phyloP scores from a whole-genome alignment of 1,140 invertebrate species.

The Drosophila biarmipes region DNA sequence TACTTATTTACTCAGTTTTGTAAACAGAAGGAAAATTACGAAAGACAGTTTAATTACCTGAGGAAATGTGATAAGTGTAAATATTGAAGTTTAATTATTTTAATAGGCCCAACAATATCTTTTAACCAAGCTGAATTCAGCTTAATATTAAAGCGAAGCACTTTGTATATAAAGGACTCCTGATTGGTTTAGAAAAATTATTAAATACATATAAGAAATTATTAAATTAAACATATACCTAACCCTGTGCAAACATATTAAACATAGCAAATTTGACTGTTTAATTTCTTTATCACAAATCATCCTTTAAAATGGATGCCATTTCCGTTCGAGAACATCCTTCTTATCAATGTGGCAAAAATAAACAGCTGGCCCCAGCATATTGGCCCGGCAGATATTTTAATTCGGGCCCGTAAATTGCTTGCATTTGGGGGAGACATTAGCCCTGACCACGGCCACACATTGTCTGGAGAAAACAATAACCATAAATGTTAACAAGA shows the following conservation, averaged over 20 bases:
- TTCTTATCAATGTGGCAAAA: conserved; percentile 21
- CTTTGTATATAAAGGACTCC: not conserved
- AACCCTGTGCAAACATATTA: not conserved
- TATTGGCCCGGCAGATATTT: conserved; percentile 16
- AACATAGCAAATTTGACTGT: not conserved
- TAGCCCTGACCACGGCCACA: conserved; percentile 50
- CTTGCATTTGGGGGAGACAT: conserved; percentile 53
- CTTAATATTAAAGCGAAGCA: not conserved
- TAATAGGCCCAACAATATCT: not conserved
- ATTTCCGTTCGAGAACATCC: not conserved
- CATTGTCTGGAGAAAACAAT: conserved; percentile 55
- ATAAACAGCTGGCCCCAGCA: conserved; percentile 7
- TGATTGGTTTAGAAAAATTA: too few relatives aligned
- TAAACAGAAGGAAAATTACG: too few relatives aligned
- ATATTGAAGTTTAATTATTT: not conserved
- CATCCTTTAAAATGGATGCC: too few relatives aligned
- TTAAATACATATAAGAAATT: not conserved
- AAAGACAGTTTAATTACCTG: too few relatives aligned
- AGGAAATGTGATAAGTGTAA: not conserved
- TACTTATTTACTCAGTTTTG: not conserved
- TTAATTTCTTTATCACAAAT: not conserved
- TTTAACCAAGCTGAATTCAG: too few relatives aligned
- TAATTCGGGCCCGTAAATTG: conserved; percentile 41
- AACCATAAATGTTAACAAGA: conserved; percentile 80
- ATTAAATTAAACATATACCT: not conserved